phyloP scores from a whole-genome alignment of 2,113 vertebrate genomes.

The Nibea coibor region DNA sequence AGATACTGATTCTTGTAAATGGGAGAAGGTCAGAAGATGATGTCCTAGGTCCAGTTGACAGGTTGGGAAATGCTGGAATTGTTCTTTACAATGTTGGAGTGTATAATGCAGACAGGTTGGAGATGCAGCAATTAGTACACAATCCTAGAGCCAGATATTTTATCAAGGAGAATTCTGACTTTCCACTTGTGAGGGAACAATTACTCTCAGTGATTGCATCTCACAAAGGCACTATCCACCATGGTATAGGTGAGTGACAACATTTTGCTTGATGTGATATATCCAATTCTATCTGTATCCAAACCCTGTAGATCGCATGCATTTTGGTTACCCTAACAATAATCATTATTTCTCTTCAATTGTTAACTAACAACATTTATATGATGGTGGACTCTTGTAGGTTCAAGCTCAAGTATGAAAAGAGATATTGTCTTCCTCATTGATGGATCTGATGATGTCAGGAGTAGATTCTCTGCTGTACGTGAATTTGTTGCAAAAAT shows the following conservation, averaged over 20 bases:
- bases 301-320: neutral
- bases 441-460: conserved; percentile 84
- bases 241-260: conserved; percentile 70
- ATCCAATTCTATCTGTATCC: neutral
- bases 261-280: neutral
- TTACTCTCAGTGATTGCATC: conserved; percentile 66
- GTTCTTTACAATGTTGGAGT: conserved; percentile 69
- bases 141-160: conserved; percentile 57
- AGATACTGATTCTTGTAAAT: conserved; percentile 79
- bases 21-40: conserved; percentile 76
- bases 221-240: conserved; percentile 27
- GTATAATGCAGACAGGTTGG: conserved; percentile 59
- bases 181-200: conserved; percentile 61
- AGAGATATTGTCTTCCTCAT: conserved; percentile 85
- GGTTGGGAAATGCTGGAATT: conserved; percentile 70
- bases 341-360: neutral
- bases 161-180: conserved; percentile 68
- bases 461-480: conserved; percentile 75
- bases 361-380: conserved; percentile 2
- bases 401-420: conserved; percentile 54
- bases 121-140: conserved; percentile 67
- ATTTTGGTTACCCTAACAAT: neutral
- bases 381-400: conserved; percentile 58
- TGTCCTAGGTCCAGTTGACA: conserved; percentile 49
- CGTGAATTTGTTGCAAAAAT: conserved; percentile 77